Evolutionary conservation across 1,140 invertebrate genomes (phyloP).

Genomic region (Eumaeus atala): DNA sequence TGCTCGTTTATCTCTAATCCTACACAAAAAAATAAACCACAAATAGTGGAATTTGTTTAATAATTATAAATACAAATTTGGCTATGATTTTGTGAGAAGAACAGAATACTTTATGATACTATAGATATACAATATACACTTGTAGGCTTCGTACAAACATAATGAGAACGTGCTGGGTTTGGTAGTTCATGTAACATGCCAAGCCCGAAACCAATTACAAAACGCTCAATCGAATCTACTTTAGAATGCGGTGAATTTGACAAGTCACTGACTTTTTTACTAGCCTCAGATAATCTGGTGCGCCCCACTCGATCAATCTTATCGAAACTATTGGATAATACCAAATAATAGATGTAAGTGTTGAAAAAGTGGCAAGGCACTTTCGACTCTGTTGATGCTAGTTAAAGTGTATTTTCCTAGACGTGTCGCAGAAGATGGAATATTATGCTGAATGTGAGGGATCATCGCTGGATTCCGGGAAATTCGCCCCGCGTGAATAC

Average conservation of each 20-base stretch:
- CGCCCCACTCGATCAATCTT: conserved; percentile 72
- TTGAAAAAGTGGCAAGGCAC: conserved; percentile 9
- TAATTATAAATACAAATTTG: no score
- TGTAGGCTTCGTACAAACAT: no score
- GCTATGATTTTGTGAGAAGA: no score
- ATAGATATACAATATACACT: no score
- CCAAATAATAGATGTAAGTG: conserved; percentile 19
- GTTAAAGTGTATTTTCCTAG: conserved; percentile 23
- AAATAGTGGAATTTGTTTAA: no score
- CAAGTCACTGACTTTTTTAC: conserved; percentile 70
- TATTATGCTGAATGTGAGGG: conserved; percentile 44
- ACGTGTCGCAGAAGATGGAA: conserved; percentile 32
- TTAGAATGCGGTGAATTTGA: conserved; percentile 69
- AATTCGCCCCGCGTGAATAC: conserved; percentile 70
- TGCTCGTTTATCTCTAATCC: no score
- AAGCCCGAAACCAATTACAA: conserved; percentile 38
- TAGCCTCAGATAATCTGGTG: conserved; percentile 62
- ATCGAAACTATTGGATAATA: conserved; percentile 38
- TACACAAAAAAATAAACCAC: no score
- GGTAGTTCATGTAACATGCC: neutral
- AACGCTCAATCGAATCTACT: conserved; percentile 37
- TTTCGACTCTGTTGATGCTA: conserved; percentile 15
- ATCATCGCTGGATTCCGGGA: conserved; percentile 72
- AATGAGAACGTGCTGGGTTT: no score
- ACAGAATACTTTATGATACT: no score